Base-by-base conservation (phyloP, 2,888 invertebrate genomes). In the Drosophila merina region DNA sequence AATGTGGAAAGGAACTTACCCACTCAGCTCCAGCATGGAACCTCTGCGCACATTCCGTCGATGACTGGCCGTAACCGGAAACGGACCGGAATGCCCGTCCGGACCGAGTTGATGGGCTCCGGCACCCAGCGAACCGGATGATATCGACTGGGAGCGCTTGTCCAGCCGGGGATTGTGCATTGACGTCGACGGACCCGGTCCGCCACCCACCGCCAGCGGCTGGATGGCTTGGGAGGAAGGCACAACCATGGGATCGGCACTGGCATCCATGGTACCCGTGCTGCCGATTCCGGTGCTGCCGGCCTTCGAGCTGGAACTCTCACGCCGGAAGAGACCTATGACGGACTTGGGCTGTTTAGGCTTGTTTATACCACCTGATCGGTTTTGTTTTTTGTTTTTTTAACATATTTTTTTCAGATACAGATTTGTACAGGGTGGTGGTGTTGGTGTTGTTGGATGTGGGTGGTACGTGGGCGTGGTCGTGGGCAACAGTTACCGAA, bases 271-370 rank as follows among this genome's bases (percentile, higher is more conserved):
- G 52, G 93, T 93, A 47, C 93, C 92, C 54, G 88, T 79, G 52
- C 87, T 91, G 26, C 93, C 93, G 5, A 85, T 70, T 54, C 81
- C 83, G 47, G 91, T 94, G 81, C 94, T 94, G 57, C 94, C 94
- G 56, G 83, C 88, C 72, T 87, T 88, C 0, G 96, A 96, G 85
- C 95, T 94, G 78, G 94, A 93, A 91, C 96, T 96, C 91, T 97
- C 97, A 89, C 96, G 94, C 89, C 96, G 94, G 93, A 97, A 97
- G 75, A 97, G 94, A 92, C 97, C 97, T 93, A 97, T 96, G 92
- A 97, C 96, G 92, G 97, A 96, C 92, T 96, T 96, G 84, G 95
- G 94, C 92, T 94, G 94, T 93, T 96, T 95, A 92, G 96, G 96
- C 93, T 96, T 96, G 92, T 96, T 96, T 92, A 97, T 95, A 89